Evolutionary conservation across 2,888 invertebrate genomes (phyloP), one percentile per base, ranked within the genome.

Genomic region (Campoletis raptor): DNA sequence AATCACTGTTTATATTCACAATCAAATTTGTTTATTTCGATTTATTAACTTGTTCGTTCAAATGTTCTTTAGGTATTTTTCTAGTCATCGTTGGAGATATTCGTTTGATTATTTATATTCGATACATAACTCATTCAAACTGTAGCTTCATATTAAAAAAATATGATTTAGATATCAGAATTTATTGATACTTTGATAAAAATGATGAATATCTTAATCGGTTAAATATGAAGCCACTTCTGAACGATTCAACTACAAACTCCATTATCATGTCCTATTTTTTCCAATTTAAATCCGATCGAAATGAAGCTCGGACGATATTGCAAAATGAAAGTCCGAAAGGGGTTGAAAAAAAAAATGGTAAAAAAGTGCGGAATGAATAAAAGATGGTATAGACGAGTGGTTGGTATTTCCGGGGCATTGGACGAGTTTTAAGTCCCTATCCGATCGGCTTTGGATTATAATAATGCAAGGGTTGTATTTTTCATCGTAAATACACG

Each of bases 331-430:
- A 61, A 24, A 74, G 61, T 57, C 21, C 36, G 54, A 52, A 37
- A 42, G 42, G 15, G 42, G 8, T 12, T 54, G 37, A 40, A 40
- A 40, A 40, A 40, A 61, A 57, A 24, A 52, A 72, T 12, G 30
- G 18, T 40, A 21, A 37, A 74, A 74, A 45, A 40, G 15, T n/a
- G 21, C 12, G 45, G 30, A 36, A 77, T 77, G 61, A 77, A 77
- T 64, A 64, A 77, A 64, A 77, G 76, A 77, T 64, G 45, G 76
- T 64, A 66, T 64, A 24, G 45, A 66, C 61, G 76, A 64, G 76
- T 64, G 76, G 30, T 45, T 45, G 45, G 45, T 12, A 45, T 45
- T 70, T 70, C 70, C 45, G 76, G 30, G 48, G 45, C 76, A 42
- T 48, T 48, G 45, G 30, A 70, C 18, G 36, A 48, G 48, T 70